Conservation (phyloP, 1,140 invertebrate genomes). For the Manduca sexta region DNA sequence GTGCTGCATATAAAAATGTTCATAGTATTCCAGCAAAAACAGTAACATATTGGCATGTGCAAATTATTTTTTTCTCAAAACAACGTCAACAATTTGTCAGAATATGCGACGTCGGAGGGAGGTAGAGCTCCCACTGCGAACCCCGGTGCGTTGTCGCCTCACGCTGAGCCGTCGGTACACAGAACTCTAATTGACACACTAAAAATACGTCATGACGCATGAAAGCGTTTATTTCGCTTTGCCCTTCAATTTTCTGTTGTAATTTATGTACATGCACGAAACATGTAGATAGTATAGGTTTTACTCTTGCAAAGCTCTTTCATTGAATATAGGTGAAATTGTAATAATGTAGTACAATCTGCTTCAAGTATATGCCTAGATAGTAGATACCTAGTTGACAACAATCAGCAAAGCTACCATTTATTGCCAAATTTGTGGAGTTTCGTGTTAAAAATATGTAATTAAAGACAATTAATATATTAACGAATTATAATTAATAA, state of each 20-base stretch:
- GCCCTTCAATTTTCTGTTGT: conserved; percentile 21
- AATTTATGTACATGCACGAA: background rate
- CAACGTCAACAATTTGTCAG: conserved; percentile 42
- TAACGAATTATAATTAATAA: no score
- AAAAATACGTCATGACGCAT: conserved; percentile 48
- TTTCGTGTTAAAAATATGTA: no score
- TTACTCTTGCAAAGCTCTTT: background rate
- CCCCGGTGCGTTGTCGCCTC: conserved; percentile 37
- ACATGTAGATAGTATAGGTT: no score
- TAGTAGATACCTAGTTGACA: no score
- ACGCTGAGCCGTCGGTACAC: conserved; percentile 58
- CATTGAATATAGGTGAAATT: background rate
- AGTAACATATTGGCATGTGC: conserved; percentile 21
- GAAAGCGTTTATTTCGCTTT: conserved; percentile 28
- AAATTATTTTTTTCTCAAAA: conserved; percentile 24
- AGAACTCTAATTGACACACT: conserved; percentile 70
- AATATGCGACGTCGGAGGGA: conserved; percentile 29
- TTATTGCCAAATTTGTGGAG: no score
- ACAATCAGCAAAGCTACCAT: no score
- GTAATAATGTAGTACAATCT: no score
- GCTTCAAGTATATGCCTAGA: no score
- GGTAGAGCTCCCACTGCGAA: conserved; percentile 26
- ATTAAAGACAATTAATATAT: no score
- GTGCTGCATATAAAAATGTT: no score
- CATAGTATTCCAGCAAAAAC: conserved; percentile 1